Conservation (phyloP, 2,888 invertebrate genomes). For the Andricus curvator region DNA sequence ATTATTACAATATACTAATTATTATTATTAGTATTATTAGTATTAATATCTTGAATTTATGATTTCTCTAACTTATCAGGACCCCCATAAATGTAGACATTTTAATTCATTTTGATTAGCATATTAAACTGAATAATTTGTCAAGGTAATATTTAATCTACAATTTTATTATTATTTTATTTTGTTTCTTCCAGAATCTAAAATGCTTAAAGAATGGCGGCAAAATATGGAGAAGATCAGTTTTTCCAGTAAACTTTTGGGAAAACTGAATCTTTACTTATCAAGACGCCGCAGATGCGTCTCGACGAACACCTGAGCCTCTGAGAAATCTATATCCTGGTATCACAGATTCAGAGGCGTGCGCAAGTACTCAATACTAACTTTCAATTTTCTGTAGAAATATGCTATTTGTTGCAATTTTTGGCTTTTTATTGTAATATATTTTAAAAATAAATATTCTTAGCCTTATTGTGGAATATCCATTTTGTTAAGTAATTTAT, state of each 20-base stretch:
- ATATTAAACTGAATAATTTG: no score
- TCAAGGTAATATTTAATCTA: neutral
- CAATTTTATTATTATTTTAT: neutral
- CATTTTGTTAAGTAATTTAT: no score
- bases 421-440: neutral
- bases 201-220: neutral
- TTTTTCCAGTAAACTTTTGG: constrained; percentile 33
- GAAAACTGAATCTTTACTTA: constrained; percentile 16
- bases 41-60: no score
- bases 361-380: constrained; percentile 20
- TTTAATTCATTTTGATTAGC: no score
- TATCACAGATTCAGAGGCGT: constrained; percentile 9
- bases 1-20: no score
- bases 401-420: neutral
- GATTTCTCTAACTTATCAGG: no score
- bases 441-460: neutral
- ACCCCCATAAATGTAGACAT: no score
- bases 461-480: no score
- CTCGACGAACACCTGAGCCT: constrained; percentile 64
- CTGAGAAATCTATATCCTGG: constrained; percentile 58
- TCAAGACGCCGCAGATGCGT: constrained; percentile 59
- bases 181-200: neutral
- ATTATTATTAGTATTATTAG: no score
- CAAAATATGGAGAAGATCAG: neutral
- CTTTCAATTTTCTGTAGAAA: neutral